A percentile compares a stretch with the other conserved stretches of the same genome.
These are phyloP conservation scores for Cepphus grylle DNA, from an alignment of 2,113 vertebrate species.

Conservation along the genomic window DNA sequence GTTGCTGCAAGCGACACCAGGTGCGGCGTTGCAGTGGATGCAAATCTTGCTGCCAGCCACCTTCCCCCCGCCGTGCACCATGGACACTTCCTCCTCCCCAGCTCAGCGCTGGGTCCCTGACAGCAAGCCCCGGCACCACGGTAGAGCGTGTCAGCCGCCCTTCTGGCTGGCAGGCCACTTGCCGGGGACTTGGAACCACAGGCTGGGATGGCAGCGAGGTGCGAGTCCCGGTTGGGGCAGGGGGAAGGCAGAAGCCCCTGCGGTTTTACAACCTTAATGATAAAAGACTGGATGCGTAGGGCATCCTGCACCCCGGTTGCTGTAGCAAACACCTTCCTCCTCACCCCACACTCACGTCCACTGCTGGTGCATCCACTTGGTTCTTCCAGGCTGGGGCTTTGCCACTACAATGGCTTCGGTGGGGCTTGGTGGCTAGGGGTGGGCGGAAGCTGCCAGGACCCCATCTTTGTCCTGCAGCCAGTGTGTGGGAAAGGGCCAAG, in stretches of 20 bases:
- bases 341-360: fast-evolving
- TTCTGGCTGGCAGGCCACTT: neutral
- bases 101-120: fast-evolving
- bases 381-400: neutral
- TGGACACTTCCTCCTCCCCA: neutral
- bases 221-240: fast-evolving
- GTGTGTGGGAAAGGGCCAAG: neutral
- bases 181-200: fast-evolving
- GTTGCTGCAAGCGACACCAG: fast-evolving
- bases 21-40: neutral
- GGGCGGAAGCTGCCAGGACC: fast-evolving
- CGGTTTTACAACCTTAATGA: neutral
- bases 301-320: neutral
- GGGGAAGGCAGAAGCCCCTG: neutral
- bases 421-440: neutral
- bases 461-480: neutral
- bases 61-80: fast-evolving
- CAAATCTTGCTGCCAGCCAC: neutral
- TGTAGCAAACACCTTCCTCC: neutral
- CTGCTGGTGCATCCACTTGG: fast-evolving
- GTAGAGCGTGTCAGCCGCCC: fast-evolving
- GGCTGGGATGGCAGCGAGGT: neutral
- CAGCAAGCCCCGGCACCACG: fast-evolving
- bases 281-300: neutral
- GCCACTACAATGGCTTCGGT: fast-evolving